Evolutionary conservation across 1,140 invertebrate species (phyloP).

Genomic region (Liolophura sinensis): DNA sequence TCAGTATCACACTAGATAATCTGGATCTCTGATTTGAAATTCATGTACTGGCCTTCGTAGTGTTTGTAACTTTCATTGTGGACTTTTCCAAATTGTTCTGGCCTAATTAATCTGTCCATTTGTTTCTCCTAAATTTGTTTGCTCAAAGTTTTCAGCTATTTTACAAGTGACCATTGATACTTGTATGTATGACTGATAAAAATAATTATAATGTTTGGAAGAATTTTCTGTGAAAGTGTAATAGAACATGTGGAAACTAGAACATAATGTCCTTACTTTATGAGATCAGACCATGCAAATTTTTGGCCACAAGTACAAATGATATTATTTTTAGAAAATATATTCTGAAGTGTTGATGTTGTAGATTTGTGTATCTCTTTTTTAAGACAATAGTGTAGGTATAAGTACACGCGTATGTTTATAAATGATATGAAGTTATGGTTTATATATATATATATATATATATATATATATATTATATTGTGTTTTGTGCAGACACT

Average conservation of each 20-base stretch:
- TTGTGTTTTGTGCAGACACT: constrained; percentile 39
- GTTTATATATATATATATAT: background rate
- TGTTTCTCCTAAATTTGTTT: too few species aligned
- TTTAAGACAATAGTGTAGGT: constrained; percentile 10
- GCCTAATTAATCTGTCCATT: constrained; percentile 10
- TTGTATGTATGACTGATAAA: too few species aligned
- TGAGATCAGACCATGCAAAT: too few species aligned
- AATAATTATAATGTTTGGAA: too few species aligned
- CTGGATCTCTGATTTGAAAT: background rate
- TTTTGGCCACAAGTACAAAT: too few species aligned
- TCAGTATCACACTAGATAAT: background rate
- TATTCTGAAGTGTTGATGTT: background rate
- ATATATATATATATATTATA: background rate
- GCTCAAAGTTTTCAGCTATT: too few species aligned
- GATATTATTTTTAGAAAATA: constrained; percentile 18
- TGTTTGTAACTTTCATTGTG: background rate
- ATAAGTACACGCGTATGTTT: too few species aligned
- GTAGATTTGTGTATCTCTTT: constrained; percentile 1
- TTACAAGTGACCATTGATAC: too few species aligned
- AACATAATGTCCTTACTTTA: too few species aligned
- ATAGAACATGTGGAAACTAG: too few species aligned
- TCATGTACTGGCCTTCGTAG: background rate
- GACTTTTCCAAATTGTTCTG: constrained; percentile 9
- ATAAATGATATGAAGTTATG: background rate
- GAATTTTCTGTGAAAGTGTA: too few species aligned